These are phyloP conservation scores for Proteles cristata DNA, from an alignment of 2,113 vertebrate species.

Conservation along the genomic window DNA sequence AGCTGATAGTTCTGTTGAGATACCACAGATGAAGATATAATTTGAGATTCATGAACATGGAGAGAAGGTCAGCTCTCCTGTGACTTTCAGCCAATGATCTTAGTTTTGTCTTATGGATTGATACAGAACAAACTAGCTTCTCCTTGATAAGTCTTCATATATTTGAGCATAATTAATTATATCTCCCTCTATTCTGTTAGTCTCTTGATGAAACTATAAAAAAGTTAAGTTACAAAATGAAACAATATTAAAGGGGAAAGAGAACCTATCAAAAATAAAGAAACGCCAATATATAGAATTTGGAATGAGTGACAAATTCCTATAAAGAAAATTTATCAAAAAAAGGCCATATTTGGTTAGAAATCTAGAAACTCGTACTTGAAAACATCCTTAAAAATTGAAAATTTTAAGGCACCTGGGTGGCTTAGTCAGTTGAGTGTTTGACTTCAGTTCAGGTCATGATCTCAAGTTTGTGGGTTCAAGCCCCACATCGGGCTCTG, in stretches of 20 bases:
- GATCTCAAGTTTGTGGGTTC: too few relatives aligned
- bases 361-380: background rate
- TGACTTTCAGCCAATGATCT: background rate
- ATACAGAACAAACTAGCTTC: background rate
- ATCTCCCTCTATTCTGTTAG: background rate
- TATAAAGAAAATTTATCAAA: background rate
- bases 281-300: background rate
- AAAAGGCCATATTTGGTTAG: background rate
- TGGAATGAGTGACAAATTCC: background rate
- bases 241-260: background rate
- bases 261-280: background rate
- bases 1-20: background rate
- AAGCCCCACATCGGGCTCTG: too few relatives aligned
- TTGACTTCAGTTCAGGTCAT: too few relatives aligned
- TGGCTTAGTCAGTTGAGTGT: too few relatives aligned
- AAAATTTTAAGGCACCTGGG: background rate
- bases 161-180: background rate
- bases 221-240: background rate
- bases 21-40: background rate
- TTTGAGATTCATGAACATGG: background rate
- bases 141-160: background rate
- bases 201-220: background rate
- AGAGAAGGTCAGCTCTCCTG: background rate
- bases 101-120: background rate
- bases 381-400: background rate